These are phyloP conservation scores for Agriotes lineatus DNA, from an alignment of 2,888 invertebrate genomes.

Conservation along the genomic window DNA sequence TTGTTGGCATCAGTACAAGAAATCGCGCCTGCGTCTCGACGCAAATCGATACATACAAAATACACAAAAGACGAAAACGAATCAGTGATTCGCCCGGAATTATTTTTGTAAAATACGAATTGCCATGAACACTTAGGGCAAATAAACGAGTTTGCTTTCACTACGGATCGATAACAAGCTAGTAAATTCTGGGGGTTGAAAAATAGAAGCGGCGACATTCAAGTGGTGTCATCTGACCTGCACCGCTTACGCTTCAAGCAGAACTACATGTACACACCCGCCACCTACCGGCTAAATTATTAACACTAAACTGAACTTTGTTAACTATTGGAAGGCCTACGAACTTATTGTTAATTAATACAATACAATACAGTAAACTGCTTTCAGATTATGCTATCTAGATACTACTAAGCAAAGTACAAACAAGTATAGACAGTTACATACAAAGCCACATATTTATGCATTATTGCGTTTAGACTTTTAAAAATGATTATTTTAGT, in stretches of 20 bases:
- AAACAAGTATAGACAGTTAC: not conserved
- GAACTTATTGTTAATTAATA: not conserved
- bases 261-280: conserved; percentile 24
- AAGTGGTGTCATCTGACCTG: conserved; percentile 47
- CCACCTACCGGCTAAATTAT: conserved; percentile 27
- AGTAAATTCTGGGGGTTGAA: conserved; percentile 3
- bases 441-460: not conserved
- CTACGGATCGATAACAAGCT: conserved; percentile 9
- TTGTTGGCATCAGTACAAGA: conserved; percentile 42
- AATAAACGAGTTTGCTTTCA: conserved; percentile 1
- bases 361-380: no score
- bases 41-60: conserved; percentile 47
- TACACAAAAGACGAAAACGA: conserved; percentile 19
- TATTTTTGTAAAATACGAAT: not conserved
- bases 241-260: conserved; percentile 15
- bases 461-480: no score
- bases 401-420: not conserved
- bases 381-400: no score
- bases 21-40: conserved; percentile 45
- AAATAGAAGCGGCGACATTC: conserved; percentile 17
- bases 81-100: not conserved
- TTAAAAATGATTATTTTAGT: no score
- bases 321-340: not conserved
- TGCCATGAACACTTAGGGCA: not conserved
- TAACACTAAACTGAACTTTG: conserved; percentile 14